Percentiles rank a stretch among this genome's conserved stretches.
Conservation (phyloP, 2,888 invertebrate species). For the Acleris laterana region DNA sequence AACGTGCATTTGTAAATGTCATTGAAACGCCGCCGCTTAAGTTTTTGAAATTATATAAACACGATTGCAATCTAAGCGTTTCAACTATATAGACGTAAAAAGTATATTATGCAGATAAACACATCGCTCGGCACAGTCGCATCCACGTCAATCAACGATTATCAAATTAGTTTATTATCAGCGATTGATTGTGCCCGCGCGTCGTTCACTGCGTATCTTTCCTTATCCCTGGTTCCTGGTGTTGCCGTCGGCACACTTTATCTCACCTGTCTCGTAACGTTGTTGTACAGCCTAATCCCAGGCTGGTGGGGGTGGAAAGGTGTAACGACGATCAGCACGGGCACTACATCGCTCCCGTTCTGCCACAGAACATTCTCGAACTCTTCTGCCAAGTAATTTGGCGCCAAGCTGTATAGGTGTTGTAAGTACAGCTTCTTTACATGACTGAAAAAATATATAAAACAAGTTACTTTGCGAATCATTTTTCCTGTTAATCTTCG, state of each 20-base stretch:
- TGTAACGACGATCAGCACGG: constrained; percentile 84
- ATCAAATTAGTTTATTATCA: too few species aligned
- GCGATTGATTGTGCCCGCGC: too few species aligned
- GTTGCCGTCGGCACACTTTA: not conserved
- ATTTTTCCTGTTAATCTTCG: not conserved
- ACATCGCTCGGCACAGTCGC: too few species aligned
- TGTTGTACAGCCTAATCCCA: constrained; percentile 87
- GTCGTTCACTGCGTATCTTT: too few species aligned
- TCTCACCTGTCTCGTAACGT: constrained; percentile 85
- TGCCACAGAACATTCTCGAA: constrained; percentile 86
- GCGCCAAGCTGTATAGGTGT: constrained; percentile 91
- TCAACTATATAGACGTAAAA: too few species aligned
- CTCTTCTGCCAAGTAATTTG: constrained; percentile 92
- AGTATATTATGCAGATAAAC: too few species aligned
- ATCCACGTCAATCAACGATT: too few species aligned
- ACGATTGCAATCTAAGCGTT: too few species aligned
- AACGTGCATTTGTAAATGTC: too few species aligned
- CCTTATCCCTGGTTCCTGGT: too few species aligned
- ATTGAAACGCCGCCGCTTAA: too few species aligned
- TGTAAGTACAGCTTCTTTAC: constrained; percentile 92
- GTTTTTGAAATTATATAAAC: too few species aligned
- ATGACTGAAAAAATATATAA: constrained; percentile 68
- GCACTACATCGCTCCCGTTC: constrained; percentile 88
- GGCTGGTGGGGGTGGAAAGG: constrained; percentile 87
- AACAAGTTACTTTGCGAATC: constrained; percentile 31